These are phyloP conservation scores for Thinocorus orbignyianus DNA, from an alignment of 2,113 vertebrate genomes.

Conservation along the genomic window DNA sequence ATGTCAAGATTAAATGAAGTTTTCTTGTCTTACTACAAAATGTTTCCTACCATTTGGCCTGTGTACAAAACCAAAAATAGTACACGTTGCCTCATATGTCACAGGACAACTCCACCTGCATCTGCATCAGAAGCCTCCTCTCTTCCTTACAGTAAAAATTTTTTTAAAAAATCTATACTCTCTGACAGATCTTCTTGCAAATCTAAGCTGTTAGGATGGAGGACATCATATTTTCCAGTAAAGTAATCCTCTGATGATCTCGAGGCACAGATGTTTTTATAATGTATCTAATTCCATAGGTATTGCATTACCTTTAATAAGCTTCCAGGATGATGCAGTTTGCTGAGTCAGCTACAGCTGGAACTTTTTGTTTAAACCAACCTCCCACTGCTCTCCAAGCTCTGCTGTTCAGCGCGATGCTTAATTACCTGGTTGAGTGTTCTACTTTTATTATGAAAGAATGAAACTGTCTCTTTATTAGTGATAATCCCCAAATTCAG, in stretches of 20 bases:
- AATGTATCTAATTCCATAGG: constrained; percentile 6
- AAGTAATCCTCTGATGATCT: not conserved
- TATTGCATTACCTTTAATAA: not conserved
- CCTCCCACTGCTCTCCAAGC: not conserved
- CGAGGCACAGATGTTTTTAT: constrained; percentile 18
- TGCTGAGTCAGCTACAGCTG: constrained; percentile 54
- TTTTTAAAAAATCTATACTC: not conserved
- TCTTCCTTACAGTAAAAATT: not conserved
- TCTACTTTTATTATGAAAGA: not conserved
- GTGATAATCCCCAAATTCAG: not conserved
- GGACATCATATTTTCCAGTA: constrained; percentile 19
- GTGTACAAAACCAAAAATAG: not conserved
- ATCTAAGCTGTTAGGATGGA: not conserved
- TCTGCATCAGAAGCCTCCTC: not conserved
- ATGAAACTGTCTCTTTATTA: not conserved
- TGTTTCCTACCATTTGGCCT: not conserved
- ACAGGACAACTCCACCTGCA: not conserved
- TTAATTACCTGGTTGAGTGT: not conserved
- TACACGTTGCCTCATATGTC: not conserved
- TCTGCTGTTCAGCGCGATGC: not conserved
- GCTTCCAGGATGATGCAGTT: not conserved
- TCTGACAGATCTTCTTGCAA: not conserved
- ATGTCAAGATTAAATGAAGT: no score
- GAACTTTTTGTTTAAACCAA: not conserved
- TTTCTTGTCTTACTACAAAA: not conserved